Evolutionary conservation across 1,140 invertebrate genomes (phyloP), one percentile per base, ranked within the genome.

Genomic region (Cyrtorhinus lividipennis): DNA sequence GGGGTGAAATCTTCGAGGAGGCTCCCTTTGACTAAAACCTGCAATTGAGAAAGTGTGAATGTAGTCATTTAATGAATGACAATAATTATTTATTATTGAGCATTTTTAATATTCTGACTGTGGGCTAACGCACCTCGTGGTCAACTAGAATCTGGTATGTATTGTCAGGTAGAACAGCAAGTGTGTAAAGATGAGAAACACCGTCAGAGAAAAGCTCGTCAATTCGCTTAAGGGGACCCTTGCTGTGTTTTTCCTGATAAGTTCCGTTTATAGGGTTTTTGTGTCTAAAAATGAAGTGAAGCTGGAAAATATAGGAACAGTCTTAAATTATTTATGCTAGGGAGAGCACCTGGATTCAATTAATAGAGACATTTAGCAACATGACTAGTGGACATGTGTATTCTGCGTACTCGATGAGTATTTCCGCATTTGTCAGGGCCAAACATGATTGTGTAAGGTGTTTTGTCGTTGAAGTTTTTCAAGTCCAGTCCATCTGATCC

Each of bases 401-500:
- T 59, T 59, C 22, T 15, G 46, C 56, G 63, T 72, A 86, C 83
- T 76, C 98, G 97, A 69, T 89, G 83, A 74, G 95, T 91, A 71
- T 87, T 91, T 62, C 95, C 95, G 78, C 96, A 99, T 75, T 98
- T 99, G 77, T 99, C 96, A 10, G 96, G 96, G 1, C 95, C 96
- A 79, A 99, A 99, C 96, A 99, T 99, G 69, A 98, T 93, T 1
- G 91, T 91, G 74, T 97, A 98, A 0, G 93, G 89, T 10, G 95
- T 95, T 76, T 96, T 95, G 76, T 99, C 94, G 73, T 92, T 82
- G 73, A 98, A 95, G 65, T 85, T 78, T 62, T 81, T 84, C 24
- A 97, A 78, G 73, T 94, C 84, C 20, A 82, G 73, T 45, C 83
- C 80, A 48, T 83, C 79, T 38, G 78, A 72, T 61, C 81, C 81